These are phyloP conservation scores for Grammomys surdaster DNA, from an alignment of 2,113 vertebrate species.

Conservation along the genomic window DNA sequence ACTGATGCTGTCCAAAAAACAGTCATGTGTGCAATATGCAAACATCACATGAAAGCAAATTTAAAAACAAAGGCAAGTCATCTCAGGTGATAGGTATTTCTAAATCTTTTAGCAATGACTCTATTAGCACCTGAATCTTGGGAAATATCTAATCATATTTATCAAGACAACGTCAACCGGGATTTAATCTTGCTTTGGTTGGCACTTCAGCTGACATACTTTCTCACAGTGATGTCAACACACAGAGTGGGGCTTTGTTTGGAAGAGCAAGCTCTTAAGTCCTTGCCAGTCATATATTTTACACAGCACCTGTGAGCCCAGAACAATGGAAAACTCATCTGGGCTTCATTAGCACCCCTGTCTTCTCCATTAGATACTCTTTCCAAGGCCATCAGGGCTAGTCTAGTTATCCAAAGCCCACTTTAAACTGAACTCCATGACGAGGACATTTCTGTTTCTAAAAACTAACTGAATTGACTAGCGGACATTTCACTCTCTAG, in stretches of 20 bases:
- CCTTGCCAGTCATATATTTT: conserved; percentile 54
- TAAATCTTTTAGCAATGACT: conserved; percentile 57
- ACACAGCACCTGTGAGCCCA: neutral
- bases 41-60: neutral
- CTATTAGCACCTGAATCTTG: conserved; percentile 62
- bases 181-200: neutral
- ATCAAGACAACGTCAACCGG: neutral
- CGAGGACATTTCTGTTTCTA: neutral
- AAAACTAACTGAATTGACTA: neutral
- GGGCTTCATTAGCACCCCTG: conserved; percentile 41
- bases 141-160: conserved; percentile 61
- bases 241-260: conserved; percentile 51
- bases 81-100: conserved; percentile 61
- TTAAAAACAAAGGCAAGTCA: neutral
- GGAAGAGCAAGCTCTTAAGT: conserved; percentile 66
- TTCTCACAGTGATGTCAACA: conserved; percentile 65
- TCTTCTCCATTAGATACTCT: conserved; percentile 57
- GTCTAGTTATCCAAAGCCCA: conserved; percentile 5
- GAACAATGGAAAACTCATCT: conserved; percentile 28
- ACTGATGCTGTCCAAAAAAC: neutral
- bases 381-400: conserved; percentile 40
- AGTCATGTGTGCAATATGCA: neutral
- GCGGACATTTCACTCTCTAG: neutral
- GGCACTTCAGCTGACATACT: conserved; percentile 13
- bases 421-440: conserved; percentile 64